phyloP scores from a whole-genome alignment of 2,888 invertebrate genomes.

The Macrophya alboannulata region DNA sequence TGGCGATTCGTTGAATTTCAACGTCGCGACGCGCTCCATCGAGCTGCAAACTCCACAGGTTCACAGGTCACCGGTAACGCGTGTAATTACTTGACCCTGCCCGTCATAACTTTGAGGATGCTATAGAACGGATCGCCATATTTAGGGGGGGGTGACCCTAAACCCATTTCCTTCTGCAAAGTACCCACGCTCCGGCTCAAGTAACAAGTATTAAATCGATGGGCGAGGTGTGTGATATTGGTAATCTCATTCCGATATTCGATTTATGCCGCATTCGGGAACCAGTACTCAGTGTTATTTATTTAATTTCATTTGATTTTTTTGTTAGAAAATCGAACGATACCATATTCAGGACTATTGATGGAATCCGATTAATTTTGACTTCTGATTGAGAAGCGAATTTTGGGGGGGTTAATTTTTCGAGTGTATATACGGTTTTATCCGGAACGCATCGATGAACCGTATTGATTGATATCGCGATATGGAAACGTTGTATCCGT shows the following conservation, averaged over 20 bases:
- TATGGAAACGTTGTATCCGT: not conserved
- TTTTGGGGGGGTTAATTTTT: not conserved
- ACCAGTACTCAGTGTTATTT: not conserved
- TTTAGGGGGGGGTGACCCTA: constrained; percentile 38
- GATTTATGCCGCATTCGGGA: constrained; percentile 3
- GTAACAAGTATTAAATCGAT: constrained; percentile 47
- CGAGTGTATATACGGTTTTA: not conserved
- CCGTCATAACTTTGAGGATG: constrained; percentile 49
- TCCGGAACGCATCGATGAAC: not conserved
- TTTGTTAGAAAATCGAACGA: not conserved
- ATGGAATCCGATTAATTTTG: constrained; percentile 30
- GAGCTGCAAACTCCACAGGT: constrained; percentile 47
- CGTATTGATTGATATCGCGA: not conserved
- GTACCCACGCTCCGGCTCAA: constrained; percentile 15
- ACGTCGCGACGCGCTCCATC: constrained; percentile 13
- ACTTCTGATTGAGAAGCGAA: constrained; percentile 2
- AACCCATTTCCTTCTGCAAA: constrained; percentile 39
- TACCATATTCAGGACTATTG: constrained; percentile 6
- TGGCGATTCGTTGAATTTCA: constrained; percentile 44
- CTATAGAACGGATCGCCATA: constrained; percentile 51
- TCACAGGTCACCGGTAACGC: constrained; percentile 55
- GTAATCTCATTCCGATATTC: constrained; percentile 39
- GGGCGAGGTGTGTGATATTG: constrained; percentile 22
- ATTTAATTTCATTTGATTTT: not conserved
- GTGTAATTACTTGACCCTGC: constrained; percentile 55